Conservation (phyloP, 1,140 invertebrate species). For the Drosophila athabasca region DNA sequence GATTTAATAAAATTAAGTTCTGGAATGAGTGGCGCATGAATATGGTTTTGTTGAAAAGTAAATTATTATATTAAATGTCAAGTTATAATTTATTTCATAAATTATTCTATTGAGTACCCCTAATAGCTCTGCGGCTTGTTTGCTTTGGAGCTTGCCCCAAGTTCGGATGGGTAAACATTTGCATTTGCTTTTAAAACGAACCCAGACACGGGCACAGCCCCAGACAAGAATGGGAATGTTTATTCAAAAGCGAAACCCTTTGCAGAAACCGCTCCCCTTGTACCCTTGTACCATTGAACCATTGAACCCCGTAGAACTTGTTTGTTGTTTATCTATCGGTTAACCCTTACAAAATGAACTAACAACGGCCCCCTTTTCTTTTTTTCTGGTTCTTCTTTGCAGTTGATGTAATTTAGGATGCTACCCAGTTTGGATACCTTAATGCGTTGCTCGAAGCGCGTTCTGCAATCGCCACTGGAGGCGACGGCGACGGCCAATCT, state of each 20-base stretch:
- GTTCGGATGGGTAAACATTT: constrained; percentile 50
- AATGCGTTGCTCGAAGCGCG: constrained; percentile 83
- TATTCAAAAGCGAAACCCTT: constrained; percentile 59
- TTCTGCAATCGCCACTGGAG: constrained; percentile 69
- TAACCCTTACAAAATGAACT: constrained; percentile 44
- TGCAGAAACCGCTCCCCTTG: background rate
- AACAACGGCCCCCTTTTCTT: too few relatives aligned
- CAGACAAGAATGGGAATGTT: constrained; percentile 62
- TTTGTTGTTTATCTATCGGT: constrained; percentile 30
- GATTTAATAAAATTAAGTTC: too few relatives aligned
- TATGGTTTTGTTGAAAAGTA: too few relatives aligned
- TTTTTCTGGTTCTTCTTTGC: constrained; percentile 33
- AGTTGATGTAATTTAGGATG: constrained; percentile 79
- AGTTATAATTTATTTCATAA: too few relatives aligned
- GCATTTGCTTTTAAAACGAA: constrained; percentile 69
- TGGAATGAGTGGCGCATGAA: too few relatives aligned
- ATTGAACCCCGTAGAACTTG: background rate
- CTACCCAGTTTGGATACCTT: constrained; percentile 78
- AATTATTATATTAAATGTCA: too few relatives aligned
- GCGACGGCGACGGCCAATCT: constrained; percentile 24
- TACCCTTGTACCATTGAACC: too few relatives aligned
- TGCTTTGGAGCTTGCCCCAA: too few relatives aligned
- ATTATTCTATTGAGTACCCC: constrained; percentile 9
- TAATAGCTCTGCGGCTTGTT: constrained; percentile 6
- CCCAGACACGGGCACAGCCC: constrained; percentile 26